Base-by-base conservation (phyloP, 2,797 vertebrate species). In the Pampus argenteus region DNA sequence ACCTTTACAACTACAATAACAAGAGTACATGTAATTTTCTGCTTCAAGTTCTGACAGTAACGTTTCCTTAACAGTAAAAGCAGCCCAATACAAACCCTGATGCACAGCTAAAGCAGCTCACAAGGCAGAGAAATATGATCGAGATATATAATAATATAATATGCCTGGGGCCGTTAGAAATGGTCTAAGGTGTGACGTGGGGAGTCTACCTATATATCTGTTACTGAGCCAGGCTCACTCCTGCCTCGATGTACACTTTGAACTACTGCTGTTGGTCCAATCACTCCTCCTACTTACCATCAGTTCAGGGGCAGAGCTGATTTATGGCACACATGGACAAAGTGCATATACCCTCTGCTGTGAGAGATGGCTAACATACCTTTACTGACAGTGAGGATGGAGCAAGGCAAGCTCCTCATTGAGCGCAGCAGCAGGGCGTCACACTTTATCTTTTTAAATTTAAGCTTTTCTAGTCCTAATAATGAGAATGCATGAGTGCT, bases 361-460 rank as follows among this genome's bases (percentile, higher is more conserved):
- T 82, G 78, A 85, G 63, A 74, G 60, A 86, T 82, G 63, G 72
- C 57, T 28, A 28, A 42, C 66, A 69, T 28, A 73, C 74, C 44
- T 47, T 26, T 20, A n/a, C 48, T 74, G 72, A 83, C 80, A 84
- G 71, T 42, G 40, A 79, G 62, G 71, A 61, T 51, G 44, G 49
- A 51, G 52, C 38, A 25, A 67, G 64, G 68, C 49, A 11, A 36
- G 34, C 34, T 36, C 34, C 10, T 36, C 34, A 36, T 36, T 36
- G 10, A 13, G 10, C 4, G 34, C 1, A 36, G 34, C 34, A 13
- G n/a, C n/a, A n/a, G n/a, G 34, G 11, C 3, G 3, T 34, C 31
- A n/a, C n/a, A n/a, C n/a, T n/a, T 34, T 9, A 3, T 9, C 31
- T 34, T 34, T 10, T 66, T 62, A n/a, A n/a, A n/a, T 66, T 47